Base-by-base conservation (phyloP, 2,797 vertebrate species). In the Cynopterus sphinx region DNA sequence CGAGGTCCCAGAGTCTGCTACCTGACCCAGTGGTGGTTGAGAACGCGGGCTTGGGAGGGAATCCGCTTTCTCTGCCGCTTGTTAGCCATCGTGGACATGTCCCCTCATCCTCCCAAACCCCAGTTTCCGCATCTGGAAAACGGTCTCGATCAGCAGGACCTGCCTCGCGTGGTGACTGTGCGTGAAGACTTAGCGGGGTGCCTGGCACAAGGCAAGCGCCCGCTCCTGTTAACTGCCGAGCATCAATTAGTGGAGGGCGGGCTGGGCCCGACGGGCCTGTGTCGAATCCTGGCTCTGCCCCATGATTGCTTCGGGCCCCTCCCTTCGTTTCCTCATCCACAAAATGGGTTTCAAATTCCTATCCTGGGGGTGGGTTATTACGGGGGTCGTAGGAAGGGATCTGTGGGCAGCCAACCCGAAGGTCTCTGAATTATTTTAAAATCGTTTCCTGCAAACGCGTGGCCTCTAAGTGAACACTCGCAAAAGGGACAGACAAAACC, bases 41-140 rank as follows among this genome's bases (percentile, higher is more conserved):
- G 70, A 51, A 46, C 0, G 10, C 15, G 13, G 70, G 22, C 31
- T 22, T 78, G 43, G 79, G 55, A 49, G 12, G 31, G 53, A 49
- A 26, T 70, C 41, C 2, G 13, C 55, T 87, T 82, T 68, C n/a
- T 86, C 36, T 53, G 81, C 49, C 16, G 16, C 17, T 46, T 26
- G 22, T 65, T 31, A 68, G 70, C 70, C 49, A 0, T 84, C 53
- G 84, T 70, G 65, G 33, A 43, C 26, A 12, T 65, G 24, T 84
- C 55, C 36, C 26, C 24, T 28, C 61, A 31, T 6, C 31, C 70
- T 78, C 43, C 33, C 68, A 86, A 90, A 61, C n/a, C 22, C 88
- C 19, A 70, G 22, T 77, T 92, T 87, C 93, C 61, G 90, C 53
- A 46, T 77, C 71, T 85, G 33, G 49, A 57, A 92, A 93, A 51